Evolutionary conservation across 2,113 vertebrate genomes (phyloP).

Genomic region (Solenodon paradoxus): DNA sequence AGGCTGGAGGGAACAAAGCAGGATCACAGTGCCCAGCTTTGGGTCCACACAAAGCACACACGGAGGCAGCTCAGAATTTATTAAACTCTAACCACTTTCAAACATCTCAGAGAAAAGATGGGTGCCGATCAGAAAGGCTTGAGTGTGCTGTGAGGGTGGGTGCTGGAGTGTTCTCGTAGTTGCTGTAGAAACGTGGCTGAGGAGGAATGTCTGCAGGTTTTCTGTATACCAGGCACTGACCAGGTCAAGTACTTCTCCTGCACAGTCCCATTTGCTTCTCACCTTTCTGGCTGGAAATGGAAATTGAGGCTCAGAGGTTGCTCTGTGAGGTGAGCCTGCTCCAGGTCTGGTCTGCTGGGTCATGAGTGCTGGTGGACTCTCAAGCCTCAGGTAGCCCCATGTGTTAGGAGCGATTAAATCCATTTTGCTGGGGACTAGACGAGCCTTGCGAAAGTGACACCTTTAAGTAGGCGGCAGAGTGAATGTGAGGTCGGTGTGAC

Average conservation of each 20-base stretch:
- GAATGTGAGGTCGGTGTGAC: not conserved
- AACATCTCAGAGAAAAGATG: constrained; percentile 15
- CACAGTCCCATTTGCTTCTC: not conserved
- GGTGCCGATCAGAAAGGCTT: constrained; percentile 4
- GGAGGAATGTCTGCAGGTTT: not conserved
- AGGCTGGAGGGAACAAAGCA: constrained; percentile 57
- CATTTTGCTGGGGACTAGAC: not conserved
- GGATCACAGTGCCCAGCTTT: constrained; percentile 32
- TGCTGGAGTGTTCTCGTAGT: not conserved
- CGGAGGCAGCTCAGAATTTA: not conserved
- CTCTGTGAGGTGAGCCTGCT: not conserved
- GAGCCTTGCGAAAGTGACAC: not conserved
- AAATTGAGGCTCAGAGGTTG: fast-evolving
- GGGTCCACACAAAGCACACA: constrained; percentile 43
- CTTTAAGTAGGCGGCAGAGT: not conserved
- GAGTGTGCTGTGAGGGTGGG: not conserved
- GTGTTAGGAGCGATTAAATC: not conserved
- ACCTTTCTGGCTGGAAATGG: not conserved
- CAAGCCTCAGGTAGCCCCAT: fast-evolving
- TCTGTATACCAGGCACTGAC: not conserved
- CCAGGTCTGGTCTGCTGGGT: not conserved
- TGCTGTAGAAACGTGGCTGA: not conserved
- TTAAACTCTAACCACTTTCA: constrained; percentile 34
- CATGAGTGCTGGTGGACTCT: not conserved
- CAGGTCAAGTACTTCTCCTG: not conserved